Evolutionary conservation across 2,888 invertebrate species (phyloP).

Genomic region (Patella depressa): DNA sequence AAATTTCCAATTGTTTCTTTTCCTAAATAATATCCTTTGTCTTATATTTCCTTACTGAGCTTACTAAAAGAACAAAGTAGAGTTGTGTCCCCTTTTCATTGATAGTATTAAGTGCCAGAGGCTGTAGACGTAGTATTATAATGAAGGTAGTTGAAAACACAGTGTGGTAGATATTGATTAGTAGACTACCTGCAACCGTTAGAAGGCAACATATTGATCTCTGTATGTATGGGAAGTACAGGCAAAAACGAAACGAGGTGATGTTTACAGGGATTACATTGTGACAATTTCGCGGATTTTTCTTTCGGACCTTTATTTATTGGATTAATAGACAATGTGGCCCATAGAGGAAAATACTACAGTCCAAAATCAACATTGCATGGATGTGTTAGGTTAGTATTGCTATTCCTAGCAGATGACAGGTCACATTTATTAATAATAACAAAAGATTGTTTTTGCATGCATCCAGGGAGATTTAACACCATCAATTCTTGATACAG

Average conservation of each 20-base stretch:
- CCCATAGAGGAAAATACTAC: not conserved
- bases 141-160: not conserved
- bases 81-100: too few relatives aligned
- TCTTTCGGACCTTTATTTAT: not conserved
- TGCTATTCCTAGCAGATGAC: not conserved
- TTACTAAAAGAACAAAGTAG: too few relatives aligned
- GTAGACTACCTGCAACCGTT: not conserved
- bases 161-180: not conserved
- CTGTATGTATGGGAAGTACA: slow-evolving; percentile 1
- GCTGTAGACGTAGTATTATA: not conserved
- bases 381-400: slow-evolving; percentile 6
- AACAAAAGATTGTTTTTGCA: too few relatives aligned
- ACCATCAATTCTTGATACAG: too few relatives aligned
- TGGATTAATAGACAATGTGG: slow-evolving; percentile 8
- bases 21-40: too few relatives aligned
- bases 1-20: too few relatives aligned
- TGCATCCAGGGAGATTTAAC: too few relatives aligned
- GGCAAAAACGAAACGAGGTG: not conserved
- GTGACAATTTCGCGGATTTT: not conserved
- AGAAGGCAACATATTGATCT: slow-evolving; percentile 2
- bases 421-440: too few relatives aligned
- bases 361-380: not conserved
- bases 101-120: too few relatives aligned
- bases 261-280: slow-evolving; percentile 4
- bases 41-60: too few relatives aligned